phyloP scores from a whole-genome alignment of 2,113 vertebrate species.

The Pogona vitticeps region DNA sequence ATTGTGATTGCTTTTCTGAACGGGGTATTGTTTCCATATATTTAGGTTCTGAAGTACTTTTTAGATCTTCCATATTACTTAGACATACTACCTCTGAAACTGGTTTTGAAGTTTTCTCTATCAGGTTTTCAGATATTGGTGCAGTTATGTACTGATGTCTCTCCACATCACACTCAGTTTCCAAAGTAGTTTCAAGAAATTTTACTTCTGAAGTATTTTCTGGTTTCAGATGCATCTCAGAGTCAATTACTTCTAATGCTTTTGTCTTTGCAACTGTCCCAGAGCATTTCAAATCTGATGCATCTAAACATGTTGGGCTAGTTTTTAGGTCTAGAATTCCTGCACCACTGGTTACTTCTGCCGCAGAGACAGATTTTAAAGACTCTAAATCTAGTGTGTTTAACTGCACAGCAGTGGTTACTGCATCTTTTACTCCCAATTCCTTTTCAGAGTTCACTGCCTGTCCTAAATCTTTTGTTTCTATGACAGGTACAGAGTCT shows the following conservation, averaged over 20 bases:
- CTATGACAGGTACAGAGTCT: background rate
- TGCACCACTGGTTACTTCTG: background rate
- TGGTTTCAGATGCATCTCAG: background rate
- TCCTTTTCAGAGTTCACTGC: background rate
- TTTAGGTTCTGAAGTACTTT: background rate
- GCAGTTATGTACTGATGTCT: background rate
- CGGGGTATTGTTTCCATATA: background rate
- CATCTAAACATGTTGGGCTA: background rate
- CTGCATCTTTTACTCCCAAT: background rate
- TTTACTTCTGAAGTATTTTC: background rate
- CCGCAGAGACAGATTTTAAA: slow-evolving; percentile 1
- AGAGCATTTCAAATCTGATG: background rate
- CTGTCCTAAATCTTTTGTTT: background rate
- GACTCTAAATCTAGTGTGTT: background rate
- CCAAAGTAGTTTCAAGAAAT: background rate
- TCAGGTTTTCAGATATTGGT: background rate
- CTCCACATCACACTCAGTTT: background rate
- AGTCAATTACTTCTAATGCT: background rate
- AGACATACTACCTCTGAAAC: background rate
- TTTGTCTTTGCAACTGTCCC: background rate
- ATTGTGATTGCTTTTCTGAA: background rate
- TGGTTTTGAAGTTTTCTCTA: background rate
- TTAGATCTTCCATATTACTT: background rate
- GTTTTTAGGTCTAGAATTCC: background rate
- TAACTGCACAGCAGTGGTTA: background rate